Evolutionary conservation across 2,888 invertebrate species (phyloP).

Genomic region (Homarus gammarus): DNA sequence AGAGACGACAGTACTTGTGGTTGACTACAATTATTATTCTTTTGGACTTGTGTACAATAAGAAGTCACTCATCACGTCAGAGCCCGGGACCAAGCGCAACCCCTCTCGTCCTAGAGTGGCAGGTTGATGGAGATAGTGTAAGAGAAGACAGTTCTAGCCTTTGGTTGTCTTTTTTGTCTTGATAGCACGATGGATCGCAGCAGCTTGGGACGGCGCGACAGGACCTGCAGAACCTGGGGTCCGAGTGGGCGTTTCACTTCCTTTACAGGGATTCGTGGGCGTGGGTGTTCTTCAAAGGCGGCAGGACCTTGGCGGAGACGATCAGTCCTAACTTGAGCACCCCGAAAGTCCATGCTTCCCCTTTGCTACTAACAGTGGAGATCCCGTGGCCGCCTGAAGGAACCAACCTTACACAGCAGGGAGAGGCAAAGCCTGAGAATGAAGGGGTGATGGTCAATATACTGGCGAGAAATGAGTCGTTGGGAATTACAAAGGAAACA

Average conservation of each 20-base stretch:
- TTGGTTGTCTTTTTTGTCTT: neutral
- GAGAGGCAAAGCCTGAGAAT: too few relatives aligned
- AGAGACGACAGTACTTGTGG: too few relatives aligned
- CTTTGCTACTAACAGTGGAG: neutral
- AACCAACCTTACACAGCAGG: neutral
- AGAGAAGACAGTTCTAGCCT: neutral
- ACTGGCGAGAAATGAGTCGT: neutral
- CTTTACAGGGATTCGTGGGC: slow-evolving; percentile 52
- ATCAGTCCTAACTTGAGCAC: slow-evolving; percentile 29
- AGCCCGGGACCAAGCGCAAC: too few relatives aligned
- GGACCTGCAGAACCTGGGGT: slow-evolving; percentile 25
- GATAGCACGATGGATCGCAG: slow-evolving; percentile 49
- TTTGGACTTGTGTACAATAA: too few relatives aligned
- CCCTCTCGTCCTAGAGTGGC: neutral
- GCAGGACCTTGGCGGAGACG: slow-evolving; percentile 30
- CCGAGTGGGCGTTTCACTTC: slow-evolving; percentile 19
- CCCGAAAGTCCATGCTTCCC: neutral
- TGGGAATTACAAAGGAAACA: neutral
- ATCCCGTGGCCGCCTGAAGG: neutral
- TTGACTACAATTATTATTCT: too few relatives aligned
- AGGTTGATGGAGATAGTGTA: neutral
- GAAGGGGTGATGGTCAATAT: neutral
- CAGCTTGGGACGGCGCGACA: slow-evolving; percentile 32
- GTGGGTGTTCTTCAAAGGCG: slow-evolving; percentile 49
- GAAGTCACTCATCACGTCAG: too few relatives aligned